These are phyloP conservation scores for Tetheella fluctuosa DNA, from an alignment of 2,888 invertebrate species.

Conservation along the genomic window DNA sequence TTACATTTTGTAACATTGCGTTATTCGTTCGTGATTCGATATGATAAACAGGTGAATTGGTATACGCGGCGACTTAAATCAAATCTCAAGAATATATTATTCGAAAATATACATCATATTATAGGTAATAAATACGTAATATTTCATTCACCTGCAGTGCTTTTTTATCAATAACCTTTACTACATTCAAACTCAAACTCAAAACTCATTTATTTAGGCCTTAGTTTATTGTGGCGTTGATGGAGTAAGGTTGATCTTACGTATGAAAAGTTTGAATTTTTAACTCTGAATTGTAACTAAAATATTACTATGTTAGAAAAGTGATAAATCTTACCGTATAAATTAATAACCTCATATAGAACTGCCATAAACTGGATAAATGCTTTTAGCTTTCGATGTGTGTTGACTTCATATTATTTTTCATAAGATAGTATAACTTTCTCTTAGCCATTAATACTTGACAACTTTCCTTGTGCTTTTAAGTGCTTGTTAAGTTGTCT, in stretches of 20 bases:
- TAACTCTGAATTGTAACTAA: too few relatives aligned
- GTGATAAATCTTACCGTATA: neutral
- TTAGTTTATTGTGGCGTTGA: too few relatives aligned
- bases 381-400: neutral
- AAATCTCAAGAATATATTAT: too few relatives aligned
- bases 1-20: slow-evolving; percentile 37
- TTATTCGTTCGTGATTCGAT: slow-evolving; percentile 14
- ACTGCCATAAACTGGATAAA: neutral
- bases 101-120: too few relatives aligned
- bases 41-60: slow-evolving; percentile 12
- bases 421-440: neutral
- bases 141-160: too few relatives aligned
- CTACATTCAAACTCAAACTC: neutral
- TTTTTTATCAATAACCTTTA: too few relatives aligned
- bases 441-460: neutral
- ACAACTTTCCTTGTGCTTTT: neutral
- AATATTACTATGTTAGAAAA: neutral
- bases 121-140: too few relatives aligned
- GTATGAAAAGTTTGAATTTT: too few relatives aligned
- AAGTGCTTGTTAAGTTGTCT: neutral
- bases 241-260: too few relatives aligned
- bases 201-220: too few relatives aligned
- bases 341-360: neutral
- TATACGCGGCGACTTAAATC: too few relatives aligned
- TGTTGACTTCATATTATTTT: neutral